Base-by-base conservation (phyloP, 92 coral and sea anemone genomes). In the Chrysogorgia sp. region DNA sequence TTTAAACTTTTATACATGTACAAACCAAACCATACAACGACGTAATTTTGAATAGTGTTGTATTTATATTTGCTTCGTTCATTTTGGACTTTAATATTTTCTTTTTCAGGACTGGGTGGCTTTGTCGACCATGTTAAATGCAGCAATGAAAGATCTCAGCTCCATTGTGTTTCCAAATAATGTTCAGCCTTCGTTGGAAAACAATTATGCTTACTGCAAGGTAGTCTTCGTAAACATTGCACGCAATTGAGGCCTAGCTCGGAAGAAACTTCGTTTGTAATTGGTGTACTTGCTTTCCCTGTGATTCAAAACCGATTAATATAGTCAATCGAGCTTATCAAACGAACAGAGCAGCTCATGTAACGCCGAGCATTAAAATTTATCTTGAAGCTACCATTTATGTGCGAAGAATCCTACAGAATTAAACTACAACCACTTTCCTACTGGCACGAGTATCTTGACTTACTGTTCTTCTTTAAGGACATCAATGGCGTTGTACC, bases 71-170 rank as follows among this genome's bases (percentile, higher is more conserved):
- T 8, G 3, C 4, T 12, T 17, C 29, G 7, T 10, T 41, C 14
- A 14, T 1, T 65, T 37, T 65, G 25, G 12, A 7, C 40, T 47
- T n/a, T 47, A 6, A 47, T 15, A 47, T 6, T 6, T 7, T 47
- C 2, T 47, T 37, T 63, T 32, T 29, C 8, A 65, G 72, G 72
- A 65, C 8, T 65, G 72, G 72, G 72, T 34, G 1, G 72, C 72
- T 12, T 37, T 65, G 53, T 45, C 43, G 29, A 65, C 34, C 31
- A 65, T 52, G 5, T 65, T 37, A 6, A 65, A 43, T 34, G 24
- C 0, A 26, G 32, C 28, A 40, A 63, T 63, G 69, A 63, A 40
- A 34, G 69, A 63, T 40, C 72, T 65, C 25, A 30, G 19, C 29
- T 65, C 72, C 1, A 30, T 65, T 7, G 45, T 65, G 35, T 65